Conservation (phyloP, 2,888 invertebrate genomes). For the Operophtera brumata region DNA sequence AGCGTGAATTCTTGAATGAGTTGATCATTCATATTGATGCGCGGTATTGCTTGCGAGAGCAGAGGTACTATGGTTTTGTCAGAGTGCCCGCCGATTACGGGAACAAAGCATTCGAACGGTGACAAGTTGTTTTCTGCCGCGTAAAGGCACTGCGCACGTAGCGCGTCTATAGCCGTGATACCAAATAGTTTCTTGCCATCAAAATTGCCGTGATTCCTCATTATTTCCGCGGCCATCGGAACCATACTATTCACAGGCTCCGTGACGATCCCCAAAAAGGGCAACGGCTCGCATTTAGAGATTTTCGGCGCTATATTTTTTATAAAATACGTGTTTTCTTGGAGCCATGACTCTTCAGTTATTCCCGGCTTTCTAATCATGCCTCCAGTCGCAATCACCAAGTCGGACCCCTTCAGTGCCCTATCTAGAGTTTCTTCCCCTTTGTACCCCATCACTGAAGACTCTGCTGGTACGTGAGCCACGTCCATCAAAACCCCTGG, state of each 20-base stretch:
- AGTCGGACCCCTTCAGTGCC: constrained; percentile 78
- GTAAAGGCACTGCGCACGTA: constrained; percentile 88
- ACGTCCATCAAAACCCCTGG: constrained; percentile 69
- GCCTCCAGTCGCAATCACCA: constrained; percentile 85
- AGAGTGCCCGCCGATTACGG: constrained; percentile 89
- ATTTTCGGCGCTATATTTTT: constrained; percentile 51
- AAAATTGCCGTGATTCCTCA: constrained; percentile 66
- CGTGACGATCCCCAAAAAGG: constrained; percentile 66
- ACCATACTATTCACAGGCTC: constrained; percentile 71
- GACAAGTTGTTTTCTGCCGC: constrained; percentile 83
- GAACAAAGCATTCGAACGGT: constrained; percentile 84
- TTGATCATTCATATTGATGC: constrained; percentile 68
- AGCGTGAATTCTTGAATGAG: constrained; percentile 55
- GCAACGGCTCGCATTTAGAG: constrained; percentile 53
- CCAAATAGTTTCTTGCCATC: constrained; percentile 86
- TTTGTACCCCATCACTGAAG: constrained; percentile 51
- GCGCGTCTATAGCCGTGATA: constrained; percentile 85
- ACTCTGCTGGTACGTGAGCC: constrained; percentile 67
- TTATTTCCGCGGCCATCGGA: constrained; percentile 69
- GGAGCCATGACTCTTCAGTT: constrained; percentile 82
- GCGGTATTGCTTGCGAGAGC: constrained; percentile 85
- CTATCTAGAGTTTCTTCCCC: constrained; percentile 51
- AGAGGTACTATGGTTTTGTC: constrained; percentile 88
- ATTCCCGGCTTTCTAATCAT: constrained; percentile 81
- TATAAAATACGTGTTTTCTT: constrained; percentile 64